Base-by-base conservation (phyloP, 2,797 vertebrate species). In the Rhinella marina region DNA sequence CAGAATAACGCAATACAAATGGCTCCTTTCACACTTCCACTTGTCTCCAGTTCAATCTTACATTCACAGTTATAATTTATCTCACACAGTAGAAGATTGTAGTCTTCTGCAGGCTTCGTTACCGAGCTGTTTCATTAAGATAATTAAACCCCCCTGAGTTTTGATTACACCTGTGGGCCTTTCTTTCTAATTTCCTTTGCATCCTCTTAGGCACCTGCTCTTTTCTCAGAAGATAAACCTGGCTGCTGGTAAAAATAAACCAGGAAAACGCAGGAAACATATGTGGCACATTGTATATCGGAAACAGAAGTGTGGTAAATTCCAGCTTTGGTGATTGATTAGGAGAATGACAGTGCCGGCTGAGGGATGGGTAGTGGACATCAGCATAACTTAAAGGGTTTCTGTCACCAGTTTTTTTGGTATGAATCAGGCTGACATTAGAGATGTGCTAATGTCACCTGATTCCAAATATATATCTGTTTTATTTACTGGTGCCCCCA, bases 61-160 rank as follows among this genome's bases (percentile, higher is more conserved):
- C 23, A 52, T 76, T 54, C 25, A 52, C 73, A 77, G 48, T 70
- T 21, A 62, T 57, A 56, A 23, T 72, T 54, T 83, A 56, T 83
- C 16, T 29, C 19, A 21, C 78, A 13, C 57, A 48, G 19, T n/a
- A 50, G 72, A 61, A n/a, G 56, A 50, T 75, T 59, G 68, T 8
- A 48, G 50, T 62, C 9, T 23, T 64, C 76, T 73, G 48, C 79
- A 27, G 21, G 7, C 82, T 25, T 4, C 59, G 16, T 54, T 52
- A 23, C 68, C 16, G 32, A 73, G 54, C 27, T 72, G 19, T 27
- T 19, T 66, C 50, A 54, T 76, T 85, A 75, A 21, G 87, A 85
- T 85, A 88, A 88, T 81, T 85, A 23, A 73, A 27, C 87, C 57
- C 59, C 29, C 50, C 29, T 16, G 83, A 52, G 70, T 23, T 50